These are phyloP conservation scores for Diarsia mendica DNA, from an alignment of 2,888 invertebrate species.

Conservation along the genomic window DNA sequence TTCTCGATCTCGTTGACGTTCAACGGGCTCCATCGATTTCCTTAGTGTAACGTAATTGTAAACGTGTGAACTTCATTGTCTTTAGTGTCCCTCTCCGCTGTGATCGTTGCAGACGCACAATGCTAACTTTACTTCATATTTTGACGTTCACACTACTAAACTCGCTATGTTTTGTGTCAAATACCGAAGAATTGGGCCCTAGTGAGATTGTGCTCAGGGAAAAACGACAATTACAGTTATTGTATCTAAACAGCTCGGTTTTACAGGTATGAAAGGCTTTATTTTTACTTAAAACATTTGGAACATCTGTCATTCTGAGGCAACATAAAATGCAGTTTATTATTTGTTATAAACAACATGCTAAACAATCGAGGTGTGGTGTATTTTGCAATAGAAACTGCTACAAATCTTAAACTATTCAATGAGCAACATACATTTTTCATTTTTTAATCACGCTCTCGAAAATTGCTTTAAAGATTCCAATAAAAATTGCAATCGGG, in stretches of 20 bases:
- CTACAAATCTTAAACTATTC: neutral
- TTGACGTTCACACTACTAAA: slow-evolving; percentile 22
- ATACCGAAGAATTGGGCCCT: neutral
- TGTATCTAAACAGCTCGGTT: slow-evolving; percentile 42
- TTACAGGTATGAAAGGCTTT: slow-evolving; percentile 36
- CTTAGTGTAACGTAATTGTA: slow-evolving; percentile 29
- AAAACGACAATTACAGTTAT: slow-evolving; percentile 31
- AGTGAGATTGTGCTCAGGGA: slow-evolving; percentile 24
- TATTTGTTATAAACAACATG: too few species aligned
- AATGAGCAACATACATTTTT: neutral
- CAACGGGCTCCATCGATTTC: neutral
- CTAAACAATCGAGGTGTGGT: too few species aligned
- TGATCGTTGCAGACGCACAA: slow-evolving; percentile 39
- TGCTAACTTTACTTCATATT: slow-evolving; percentile 38
- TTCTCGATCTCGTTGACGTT: too few species aligned
- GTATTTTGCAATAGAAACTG: neutral
- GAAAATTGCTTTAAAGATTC: neutral
- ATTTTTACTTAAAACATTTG: too few species aligned
- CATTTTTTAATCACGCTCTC: neutral
- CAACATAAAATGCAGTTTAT: too few species aligned
- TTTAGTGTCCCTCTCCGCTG: slow-evolving; percentile 24
- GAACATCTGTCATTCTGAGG: too few species aligned
- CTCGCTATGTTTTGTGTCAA: neutral
- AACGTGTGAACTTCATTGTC: slow-evolving; percentile 22
- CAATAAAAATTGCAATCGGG: neutral